phyloP scores from a whole-genome alignment of 2,113 vertebrate species.

The Oxygymnocypris stewartii region DNA sequence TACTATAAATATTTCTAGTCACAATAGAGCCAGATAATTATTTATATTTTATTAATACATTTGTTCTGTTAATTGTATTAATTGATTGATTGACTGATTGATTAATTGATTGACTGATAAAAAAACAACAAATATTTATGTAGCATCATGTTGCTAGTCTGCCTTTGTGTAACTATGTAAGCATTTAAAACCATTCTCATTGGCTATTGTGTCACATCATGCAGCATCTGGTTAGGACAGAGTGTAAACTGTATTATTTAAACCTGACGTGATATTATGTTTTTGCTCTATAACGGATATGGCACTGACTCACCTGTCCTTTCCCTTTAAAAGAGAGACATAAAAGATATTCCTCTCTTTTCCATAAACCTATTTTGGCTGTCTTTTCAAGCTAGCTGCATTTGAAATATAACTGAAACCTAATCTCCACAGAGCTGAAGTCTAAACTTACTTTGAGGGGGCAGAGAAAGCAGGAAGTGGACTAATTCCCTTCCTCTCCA shows the following conservation, averaged over 20 bases:
- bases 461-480: constrained; percentile 37
- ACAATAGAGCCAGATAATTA: too few relatives aligned
- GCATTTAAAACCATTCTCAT: background rate
- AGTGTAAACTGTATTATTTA: background rate
- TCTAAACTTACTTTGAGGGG: constrained; percentile 39
- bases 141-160: background rate
- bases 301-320: constrained; percentile 10
- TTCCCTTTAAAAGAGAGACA: constrained; percentile 19
- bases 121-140: background rate
- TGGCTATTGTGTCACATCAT: background rate
- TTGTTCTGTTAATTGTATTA: background rate
- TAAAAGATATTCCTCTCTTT: constrained; percentile 9
- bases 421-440: constrained; percentile 56
- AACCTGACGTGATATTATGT: background rate
- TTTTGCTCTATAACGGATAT: background rate
- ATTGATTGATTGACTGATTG: too few relatives aligned
- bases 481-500: constrained; percentile 47
- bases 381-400: constrained; percentile 45
- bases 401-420: constrained; percentile 59
- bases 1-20: background rate
- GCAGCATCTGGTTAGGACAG: background rate
- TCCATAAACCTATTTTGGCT: constrained; percentile 33
- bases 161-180: background rate
- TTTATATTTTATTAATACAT: background rate
- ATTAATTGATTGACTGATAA: too few relatives aligned